phyloP scores from a whole-genome alignment of 2,888 invertebrate species.

The Drosophila setosimentum region DNA sequence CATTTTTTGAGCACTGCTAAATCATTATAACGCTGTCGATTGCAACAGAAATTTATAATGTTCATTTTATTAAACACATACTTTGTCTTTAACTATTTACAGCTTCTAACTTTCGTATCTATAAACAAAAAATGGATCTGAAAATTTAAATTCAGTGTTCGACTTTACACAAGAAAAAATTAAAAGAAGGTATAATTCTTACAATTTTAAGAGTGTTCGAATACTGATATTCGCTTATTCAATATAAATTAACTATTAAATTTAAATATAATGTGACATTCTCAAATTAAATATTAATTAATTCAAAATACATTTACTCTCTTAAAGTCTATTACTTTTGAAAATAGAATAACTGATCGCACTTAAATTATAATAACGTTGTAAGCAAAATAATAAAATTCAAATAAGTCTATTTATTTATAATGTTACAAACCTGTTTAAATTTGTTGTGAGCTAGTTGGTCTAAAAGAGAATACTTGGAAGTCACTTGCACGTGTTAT shows the following conservation, averaged over 20 bases:
- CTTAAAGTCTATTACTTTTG: not conserved
- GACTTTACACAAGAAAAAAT: not conserved
- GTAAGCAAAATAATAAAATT: too few relatives aligned
- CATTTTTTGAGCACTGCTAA: not conserved
- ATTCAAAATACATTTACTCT: not conserved
- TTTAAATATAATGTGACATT: not conserved
- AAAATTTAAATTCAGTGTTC: not conserved
- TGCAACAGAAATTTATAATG: not conserved
- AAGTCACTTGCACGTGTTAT: conserved; percentile 8
- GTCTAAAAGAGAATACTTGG: not conserved
- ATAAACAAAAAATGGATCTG: not conserved
- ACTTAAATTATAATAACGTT: not conserved
- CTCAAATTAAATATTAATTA: not conserved
- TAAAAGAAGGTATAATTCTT: not conserved
- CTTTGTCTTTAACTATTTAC: not conserved
- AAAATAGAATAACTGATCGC: not conserved
- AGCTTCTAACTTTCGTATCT: not conserved
- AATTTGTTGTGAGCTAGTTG: not conserved
- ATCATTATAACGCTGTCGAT: not conserved
- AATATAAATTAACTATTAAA: too few relatives aligned
- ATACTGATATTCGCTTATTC: too few relatives aligned
- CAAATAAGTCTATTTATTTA: not conserved
- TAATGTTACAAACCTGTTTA: conserved; percentile 32
- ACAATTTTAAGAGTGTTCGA: not conserved
- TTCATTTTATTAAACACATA: not conserved